Base-by-base conservation (phyloP, 1,140 invertebrate genomes). In the Zaprionus taronus region DNA sequence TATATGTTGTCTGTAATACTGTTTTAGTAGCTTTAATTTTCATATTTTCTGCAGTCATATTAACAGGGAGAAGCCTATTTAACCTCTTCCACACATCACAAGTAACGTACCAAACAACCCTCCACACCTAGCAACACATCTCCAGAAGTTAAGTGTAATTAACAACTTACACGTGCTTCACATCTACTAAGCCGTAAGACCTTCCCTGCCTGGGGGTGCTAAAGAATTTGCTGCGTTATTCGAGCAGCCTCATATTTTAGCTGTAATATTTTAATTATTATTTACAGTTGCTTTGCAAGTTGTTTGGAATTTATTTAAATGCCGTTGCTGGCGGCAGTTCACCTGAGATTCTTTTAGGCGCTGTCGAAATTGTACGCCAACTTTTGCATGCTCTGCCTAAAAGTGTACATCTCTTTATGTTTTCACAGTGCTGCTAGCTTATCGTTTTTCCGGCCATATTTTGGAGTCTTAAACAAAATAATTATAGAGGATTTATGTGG, bases 91-190 rank as follows among this genome's bases (percentile, higher is more conserved):
- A 71, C 55, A 83, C 11, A 51, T 5, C 20, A 51, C 65, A 69
- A 77, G n/a, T 47, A 47, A 7, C 41, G 7, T 17, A 47, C 24
- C 62, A 71, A 70, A 63, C 26, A n/a, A 2, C 26, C 22, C 55
- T 44, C 49, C 20, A n/a, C 20, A 26, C 31, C 49, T 15, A 47
- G 47, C 31, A 20, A 24, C 17, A 3, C n/a, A 26, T 51, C 20
- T 53, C 62, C 55, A 24, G 36, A 62, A 64, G 80, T 86, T 87
- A 70, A 83, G 80, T 87, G 80, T 86, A 86, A 86, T 86, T 86
- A 86, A 87, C 82, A 86, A 86, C 83, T 83, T 87, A 83, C 83
- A 87, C 80, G 83, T 86, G 83, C 83, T 80, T 28, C 58, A 83
- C 81, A 80, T 83, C 58, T 56, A 80, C 58, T 68, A 60, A 80